phyloP scores from a whole-genome alignment of 1,140 invertebrate species.

The Atta colombica region DNA sequence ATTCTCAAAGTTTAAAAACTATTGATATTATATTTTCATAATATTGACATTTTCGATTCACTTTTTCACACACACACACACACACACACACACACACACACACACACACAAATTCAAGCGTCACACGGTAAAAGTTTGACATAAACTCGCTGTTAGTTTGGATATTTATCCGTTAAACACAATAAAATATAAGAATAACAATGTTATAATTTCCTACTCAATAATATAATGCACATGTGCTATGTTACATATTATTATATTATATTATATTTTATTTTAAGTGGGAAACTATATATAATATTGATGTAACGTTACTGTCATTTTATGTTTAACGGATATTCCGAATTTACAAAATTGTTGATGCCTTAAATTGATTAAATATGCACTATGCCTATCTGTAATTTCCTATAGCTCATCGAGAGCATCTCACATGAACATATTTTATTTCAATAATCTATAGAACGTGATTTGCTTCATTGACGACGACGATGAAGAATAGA shows the following conservation, averaged over 20 bases:
- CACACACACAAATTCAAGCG: neutral
- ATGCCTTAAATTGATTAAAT: neutral
- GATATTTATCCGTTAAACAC: neutral
- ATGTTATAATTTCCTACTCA: no score
- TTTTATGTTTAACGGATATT: neutral
- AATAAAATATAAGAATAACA: no score
- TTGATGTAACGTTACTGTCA: no score
- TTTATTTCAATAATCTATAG: neutral
- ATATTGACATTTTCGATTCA: no score
- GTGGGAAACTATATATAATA: no score
- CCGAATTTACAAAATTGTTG: neutral
- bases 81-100: no score
- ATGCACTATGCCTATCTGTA: neutral
- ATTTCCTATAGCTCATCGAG: neutral
- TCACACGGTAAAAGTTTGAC: neutral
- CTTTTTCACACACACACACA: no score
- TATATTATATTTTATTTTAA: no score
- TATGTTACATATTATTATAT: no score
- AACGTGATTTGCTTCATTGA: conserved; percentile 50
- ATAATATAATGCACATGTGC: no score
- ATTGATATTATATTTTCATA: no score
- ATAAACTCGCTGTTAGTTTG: neutral
- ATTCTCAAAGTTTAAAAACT: no score
- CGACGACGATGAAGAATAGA: conserved; percentile 55
- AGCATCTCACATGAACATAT: neutral